A percentile compares a stretch with the other conserved stretches of the same genome.
Evolutionary conservation across 1,140 invertebrate species (phyloP).

Genomic region (Zaprionus taronus): DNA sequence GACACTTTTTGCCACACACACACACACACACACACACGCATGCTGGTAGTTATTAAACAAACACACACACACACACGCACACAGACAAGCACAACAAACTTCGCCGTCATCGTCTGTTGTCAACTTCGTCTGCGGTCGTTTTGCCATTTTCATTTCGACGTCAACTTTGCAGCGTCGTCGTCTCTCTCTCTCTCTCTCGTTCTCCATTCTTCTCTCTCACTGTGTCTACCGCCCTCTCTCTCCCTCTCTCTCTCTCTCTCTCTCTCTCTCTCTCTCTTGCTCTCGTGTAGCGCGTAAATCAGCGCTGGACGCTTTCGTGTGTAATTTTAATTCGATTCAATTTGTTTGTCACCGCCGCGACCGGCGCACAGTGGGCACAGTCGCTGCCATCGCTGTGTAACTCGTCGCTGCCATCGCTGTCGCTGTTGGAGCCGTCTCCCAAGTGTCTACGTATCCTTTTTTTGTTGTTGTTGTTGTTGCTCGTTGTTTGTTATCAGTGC

Average conservation of each 20-base stretch:
- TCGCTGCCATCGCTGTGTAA: conserved; percentile 10
- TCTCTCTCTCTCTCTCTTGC: conserved; percentile 20
- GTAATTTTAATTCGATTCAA: conserved; percentile 82
- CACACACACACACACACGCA: conserved; percentile 20
- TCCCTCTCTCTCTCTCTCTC: background rate
- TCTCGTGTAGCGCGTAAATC: conserved; percentile 49
- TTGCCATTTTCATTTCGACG: conserved; percentile 71
- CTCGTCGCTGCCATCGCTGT: background rate
- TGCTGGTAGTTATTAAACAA: conserved; percentile 65
- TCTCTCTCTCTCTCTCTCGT: conserved; percentile 22
- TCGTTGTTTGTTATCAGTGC: conserved; percentile 1
- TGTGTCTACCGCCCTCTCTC: background rate
- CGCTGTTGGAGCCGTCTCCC: background rate
- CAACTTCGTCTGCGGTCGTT: conserved; percentile 39
- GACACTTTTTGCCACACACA: conserved; percentile 54
- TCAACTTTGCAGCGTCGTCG: conserved; percentile 53
- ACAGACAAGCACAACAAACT: conserved; percentile 4
- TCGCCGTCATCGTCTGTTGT: conserved; percentile 42
- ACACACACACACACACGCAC: conserved; percentile 31
- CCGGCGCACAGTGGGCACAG: conserved; percentile 69
- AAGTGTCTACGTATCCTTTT: conserved; percentile 24
- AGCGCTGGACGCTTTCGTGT: conserved; percentile 42
- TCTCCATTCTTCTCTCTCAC: conserved; percentile 6
- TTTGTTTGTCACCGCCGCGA: conserved; percentile 79
- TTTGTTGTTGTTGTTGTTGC: conserved; percentile 8